Evolutionary conservation across 2,888 invertebrate species (phyloP).

Genomic region (Diaphora mendica): DNA sequence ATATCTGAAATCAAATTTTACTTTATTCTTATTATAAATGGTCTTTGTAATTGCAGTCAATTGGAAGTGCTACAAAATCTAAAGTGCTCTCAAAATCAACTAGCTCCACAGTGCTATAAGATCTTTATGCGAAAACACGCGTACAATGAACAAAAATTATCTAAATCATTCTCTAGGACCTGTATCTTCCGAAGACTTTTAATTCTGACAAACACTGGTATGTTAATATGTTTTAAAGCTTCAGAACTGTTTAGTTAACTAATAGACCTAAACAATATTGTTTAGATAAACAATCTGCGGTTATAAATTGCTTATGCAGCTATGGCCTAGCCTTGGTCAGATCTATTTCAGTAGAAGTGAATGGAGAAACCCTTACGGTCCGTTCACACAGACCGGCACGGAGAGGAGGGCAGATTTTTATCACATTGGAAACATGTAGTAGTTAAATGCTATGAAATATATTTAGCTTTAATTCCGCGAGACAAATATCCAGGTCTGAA

Average conservation of each 20-base stretch:
- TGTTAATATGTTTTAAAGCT: too few relatives aligned
- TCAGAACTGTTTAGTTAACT: not conserved
- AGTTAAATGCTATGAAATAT: too few relatives aligned
- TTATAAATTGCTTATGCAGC: not conserved
- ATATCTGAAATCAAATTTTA: constrained; percentile 79
- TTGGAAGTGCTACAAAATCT: not conserved
- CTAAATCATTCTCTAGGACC: not conserved
- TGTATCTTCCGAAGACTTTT: not conserved
- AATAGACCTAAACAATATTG: not conserved
- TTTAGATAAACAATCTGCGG: not conserved
- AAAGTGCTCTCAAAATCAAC: not conserved
- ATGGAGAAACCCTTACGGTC: not conserved
- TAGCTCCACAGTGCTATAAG: not conserved
- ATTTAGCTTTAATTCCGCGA: too few relatives aligned
- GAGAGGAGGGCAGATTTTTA: too few relatives aligned
- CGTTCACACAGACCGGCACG: too few relatives aligned
- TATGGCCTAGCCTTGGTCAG: not conserved
- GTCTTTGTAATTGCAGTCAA: constrained; percentile 26
- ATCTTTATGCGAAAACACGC: not conserved
- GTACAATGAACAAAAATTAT: not conserved
- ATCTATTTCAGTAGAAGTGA: not conserved
- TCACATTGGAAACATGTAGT: too few relatives aligned
- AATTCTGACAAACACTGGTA: too few relatives aligned
- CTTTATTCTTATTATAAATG: constrained; percentile 43
- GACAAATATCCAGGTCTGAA: too few relatives aligned